Evolutionary conservation across 2,888 invertebrate genomes (phyloP), one percentile per base, ranked within the genome.

Genomic region (Galerucella calmariensis): DNA sequence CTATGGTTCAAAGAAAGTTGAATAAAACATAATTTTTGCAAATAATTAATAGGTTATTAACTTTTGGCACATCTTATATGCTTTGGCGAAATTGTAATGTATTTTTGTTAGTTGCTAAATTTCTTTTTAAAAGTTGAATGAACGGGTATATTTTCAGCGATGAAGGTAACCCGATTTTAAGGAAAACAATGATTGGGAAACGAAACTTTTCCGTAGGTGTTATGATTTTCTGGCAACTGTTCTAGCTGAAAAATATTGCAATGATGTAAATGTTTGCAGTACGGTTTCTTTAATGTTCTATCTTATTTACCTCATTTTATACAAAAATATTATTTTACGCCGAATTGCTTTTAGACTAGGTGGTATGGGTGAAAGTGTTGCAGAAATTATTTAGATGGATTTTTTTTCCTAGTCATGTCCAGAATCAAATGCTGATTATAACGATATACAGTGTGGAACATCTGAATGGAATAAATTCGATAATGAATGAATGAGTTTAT

Each of bases 111-210:
- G 35, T 61, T 35, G 12, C 27, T 61, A 14, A 61, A 27, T 27
- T 61, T 61, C 35, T 27, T 11, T 61, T 27, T 27, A 8, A 12
- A 61, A 61, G 61, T 61, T 61, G 61, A 61, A 61, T n/a, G 61
- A 61, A 61, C 61, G 27, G 11, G 14, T 35, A 14, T 61, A 61
- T 56, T 56, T 56, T 56, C 56, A 20, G 16, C 16, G 56, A 56
- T 56, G 56, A 59, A 20, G 59, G 59, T 72, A 46, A 58, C 65
- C 72, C 27, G 66, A 59, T 72, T 59, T 24, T 59, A 67, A 67
- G 46, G 51, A 72, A 72, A 51, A 72, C 67, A 72, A 67, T 72
- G 72, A 72, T 72, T 56, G 56, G 16, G 56, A 56, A 56, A 56
- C 10, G 16, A 56, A 56, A n/a, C 20, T 56, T 56, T 56, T 56